Evolutionary conservation across 2,888 invertebrate genomes (phyloP).

Genomic region (Cryptocheilus praepositus): DNA sequence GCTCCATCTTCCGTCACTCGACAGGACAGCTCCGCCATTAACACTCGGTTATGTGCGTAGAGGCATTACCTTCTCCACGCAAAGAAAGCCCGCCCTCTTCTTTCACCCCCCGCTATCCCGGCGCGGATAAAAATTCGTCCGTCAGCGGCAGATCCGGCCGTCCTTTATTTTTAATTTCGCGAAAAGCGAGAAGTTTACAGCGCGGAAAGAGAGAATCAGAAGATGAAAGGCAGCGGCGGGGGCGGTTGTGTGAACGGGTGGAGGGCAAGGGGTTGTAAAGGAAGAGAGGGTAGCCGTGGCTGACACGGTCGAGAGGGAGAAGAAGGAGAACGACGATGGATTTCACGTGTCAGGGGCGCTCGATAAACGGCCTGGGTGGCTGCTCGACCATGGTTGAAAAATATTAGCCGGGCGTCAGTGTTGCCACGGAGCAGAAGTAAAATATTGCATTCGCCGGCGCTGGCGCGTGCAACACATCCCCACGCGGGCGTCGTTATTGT

Average conservation of each 20-base stretch:
- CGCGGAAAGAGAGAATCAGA: slow-evolving; percentile 7
- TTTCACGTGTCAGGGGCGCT: slow-evolving; percentile 43
- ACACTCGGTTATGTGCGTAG: slow-evolving; percentile 27
- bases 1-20: slow-evolving; percentile 46
- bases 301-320: slow-evolving; percentile 14
- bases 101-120: no score
- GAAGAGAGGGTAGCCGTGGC: not conserved
- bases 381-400: slow-evolving; percentile 47
- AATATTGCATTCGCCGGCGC: slow-evolving; percentile 29
- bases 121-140: slow-evolving; percentile 39
- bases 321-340: slow-evolving; percentile 36
- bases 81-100: slow-evolving; percentile 14
- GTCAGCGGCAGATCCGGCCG: slow-evolving; percentile 37
- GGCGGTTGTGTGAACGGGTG: not conserved
- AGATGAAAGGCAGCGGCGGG: slow-evolving; percentile 7
- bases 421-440: slow-evolving; percentile 34
- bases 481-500: slow-evolving; percentile 26
- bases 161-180: slow-evolving; percentile 2
- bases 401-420: slow-evolving; percentile 44
- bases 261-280: slow-evolving; percentile 4
- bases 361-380: slow-evolving; percentile 43
- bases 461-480: slow-evolving; percentile 20
- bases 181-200: slow-evolving; percentile 11
- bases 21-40: slow-evolving; percentile 42
- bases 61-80: not conserved